Evolutionary conservation across 2,888 invertebrate species (phyloP), one percentile per base, ranked within the genome.

Genomic region (Meandrusa payeni): DNA sequence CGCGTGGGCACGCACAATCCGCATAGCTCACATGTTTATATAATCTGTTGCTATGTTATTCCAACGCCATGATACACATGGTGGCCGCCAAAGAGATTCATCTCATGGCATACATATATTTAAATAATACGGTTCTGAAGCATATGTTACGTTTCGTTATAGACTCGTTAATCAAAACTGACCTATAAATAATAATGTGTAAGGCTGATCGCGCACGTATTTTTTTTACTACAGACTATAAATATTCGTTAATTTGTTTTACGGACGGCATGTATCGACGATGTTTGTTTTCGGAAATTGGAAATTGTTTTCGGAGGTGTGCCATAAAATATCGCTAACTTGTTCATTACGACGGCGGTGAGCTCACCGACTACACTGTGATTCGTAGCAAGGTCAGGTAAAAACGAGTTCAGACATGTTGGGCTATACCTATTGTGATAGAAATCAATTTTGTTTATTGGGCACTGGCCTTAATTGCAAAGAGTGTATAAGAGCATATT

Each of bases 1-100:
- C 7, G 60, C 59, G 58, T 59, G 52, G 61, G 57, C 31, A 33
- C 40, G 36, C 28, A 37, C 52, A 44, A 52, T 52, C 46, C 47
- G 44, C 51, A 50, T 52, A 46, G 48, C 43, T 41, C 12, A 31
- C 40, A 29, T 59, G 54, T 57, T 60, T 61, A 51, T 52, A 33
- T 42, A 37, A 48, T 46, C 38, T 39, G 46, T 48, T 50, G 46
- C 52, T 39, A 44, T 51, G 54, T 51, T 43, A 48, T 56, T 57
- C 43, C 39, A 50, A 37, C 51, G 47, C 44, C 39, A 51, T 37
- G 41, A 45, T 49, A 49, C 53, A 55, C 52, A 50, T 53, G 51
- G 50, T 49, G 33, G 26, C 15, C 41, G 27, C 24, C 13, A 32
- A 42, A 48, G 40, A 50, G 51, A 54, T 51, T 37, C 38, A 46